Percentiles rank a stretch among this genome's conserved stretches.
Conservation (phyloP, 2,113 vertebrate species). For the Fulica atra region DNA sequence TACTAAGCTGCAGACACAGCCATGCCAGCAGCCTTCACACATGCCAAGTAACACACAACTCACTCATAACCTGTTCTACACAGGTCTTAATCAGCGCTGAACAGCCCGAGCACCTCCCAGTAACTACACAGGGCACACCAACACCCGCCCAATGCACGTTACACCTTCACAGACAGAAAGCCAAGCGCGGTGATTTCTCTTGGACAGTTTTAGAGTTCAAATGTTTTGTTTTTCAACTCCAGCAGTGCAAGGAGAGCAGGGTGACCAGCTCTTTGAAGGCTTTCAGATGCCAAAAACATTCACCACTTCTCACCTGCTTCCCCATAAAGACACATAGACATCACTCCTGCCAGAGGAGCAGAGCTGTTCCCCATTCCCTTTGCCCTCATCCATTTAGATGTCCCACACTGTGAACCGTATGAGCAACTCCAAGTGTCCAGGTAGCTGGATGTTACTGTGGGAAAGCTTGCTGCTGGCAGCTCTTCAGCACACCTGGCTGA, state of each 20-base stretch:
- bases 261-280: background rate
- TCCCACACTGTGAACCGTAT: background rate
- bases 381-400: background rate
- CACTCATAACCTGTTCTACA: background rate
- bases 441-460: background rate
- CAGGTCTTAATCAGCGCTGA: background rate
- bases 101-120: background rate
- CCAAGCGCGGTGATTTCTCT: background rate
- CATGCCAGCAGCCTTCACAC: background rate
- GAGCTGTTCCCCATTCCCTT: background rate
- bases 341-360: background rate
- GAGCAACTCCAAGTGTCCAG: background rate
- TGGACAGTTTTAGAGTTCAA: background rate
- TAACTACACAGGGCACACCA: background rate
- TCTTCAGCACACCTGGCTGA: background rate
- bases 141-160: rapidly evolving
- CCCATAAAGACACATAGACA: background rate
- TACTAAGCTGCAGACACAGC: background rate
- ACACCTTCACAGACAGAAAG: background rate
- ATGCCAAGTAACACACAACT: rapidly evolving
- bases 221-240: background rate
- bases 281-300: background rate
- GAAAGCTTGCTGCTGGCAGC: background rate
- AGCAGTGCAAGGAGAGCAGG: background rate
- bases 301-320: background rate